A percentile compares a stretch with the other conserved stretches of the same genome.
phyloP scores from a whole-genome alignment of 1,140 invertebrate genomes.

The Subanguina moxae region DNA sequence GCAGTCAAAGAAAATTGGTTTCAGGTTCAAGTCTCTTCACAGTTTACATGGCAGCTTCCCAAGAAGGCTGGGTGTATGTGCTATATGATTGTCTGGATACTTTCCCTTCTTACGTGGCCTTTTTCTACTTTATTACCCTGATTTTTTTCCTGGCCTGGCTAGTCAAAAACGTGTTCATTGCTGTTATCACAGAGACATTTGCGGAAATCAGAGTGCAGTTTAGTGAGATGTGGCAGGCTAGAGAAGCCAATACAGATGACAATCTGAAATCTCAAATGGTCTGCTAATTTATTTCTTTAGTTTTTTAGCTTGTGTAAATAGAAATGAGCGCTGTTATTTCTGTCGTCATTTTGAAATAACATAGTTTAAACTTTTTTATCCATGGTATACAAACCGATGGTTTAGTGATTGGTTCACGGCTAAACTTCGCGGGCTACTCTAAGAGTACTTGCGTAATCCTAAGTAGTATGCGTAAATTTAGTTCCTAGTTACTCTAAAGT shows the following conservation, averaged over 20 bases:
- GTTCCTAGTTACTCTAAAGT: too few relatives aligned
- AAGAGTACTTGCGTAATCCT: too few relatives aligned
- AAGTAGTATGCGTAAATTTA: too few relatives aligned
- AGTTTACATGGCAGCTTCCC: constrained; percentile 96
- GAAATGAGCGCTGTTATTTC: too few relatives aligned
- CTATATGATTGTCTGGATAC: constrained; percentile 98
- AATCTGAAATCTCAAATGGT: constrained; percentile 48
- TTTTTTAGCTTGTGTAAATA: too few relatives aligned
- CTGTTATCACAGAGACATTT: constrained; percentile 99
- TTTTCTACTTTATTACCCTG: constrained; percentile 95
- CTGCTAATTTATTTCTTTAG: not conserved
- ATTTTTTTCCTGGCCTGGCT: constrained; percentile 99
- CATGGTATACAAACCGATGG: too few relatives aligned
- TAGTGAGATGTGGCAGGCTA: constrained; percentile 99
- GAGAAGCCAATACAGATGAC: constrained; percentile 60
- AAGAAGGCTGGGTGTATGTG: constrained; percentile 99
- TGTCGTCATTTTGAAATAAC: too few relatives aligned
- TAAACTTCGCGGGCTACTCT: too few relatives aligned
- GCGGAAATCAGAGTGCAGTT: constrained; percentile 99
- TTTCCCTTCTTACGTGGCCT: constrained; percentile 86
- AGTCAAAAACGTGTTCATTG: constrained; percentile 99
- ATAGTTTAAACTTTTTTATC: not conserved
- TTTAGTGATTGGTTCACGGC: too few relatives aligned
- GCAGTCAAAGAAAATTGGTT: not conserved
- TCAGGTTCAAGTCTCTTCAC: constrained; percentile 70